phyloP scores from a whole-genome alignment of 2,888 invertebrate species.

The Tetramorium bicarinatum region DNA sequence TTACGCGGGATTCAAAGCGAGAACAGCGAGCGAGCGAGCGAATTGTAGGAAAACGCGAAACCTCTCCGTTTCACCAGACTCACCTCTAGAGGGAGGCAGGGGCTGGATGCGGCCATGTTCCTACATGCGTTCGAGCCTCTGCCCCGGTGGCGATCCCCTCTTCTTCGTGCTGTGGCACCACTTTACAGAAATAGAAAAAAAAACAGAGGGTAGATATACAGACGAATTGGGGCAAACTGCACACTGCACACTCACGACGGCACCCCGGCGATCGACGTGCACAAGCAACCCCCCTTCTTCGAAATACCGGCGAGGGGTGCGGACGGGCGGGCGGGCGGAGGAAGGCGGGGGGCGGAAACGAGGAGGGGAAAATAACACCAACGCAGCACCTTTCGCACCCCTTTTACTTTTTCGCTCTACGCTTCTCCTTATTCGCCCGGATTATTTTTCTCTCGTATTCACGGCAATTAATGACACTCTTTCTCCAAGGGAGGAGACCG shows the following conservation, averaged over 20 bases:
- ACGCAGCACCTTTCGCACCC: slow-evolving; percentile 55
- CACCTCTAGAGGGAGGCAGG: slow-evolving; percentile 87
- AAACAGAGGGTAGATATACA: slow-evolving; percentile 48
- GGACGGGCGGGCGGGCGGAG: slow-evolving; percentile 21
- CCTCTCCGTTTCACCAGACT: slow-evolving; percentile 75
- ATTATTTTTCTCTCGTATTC: slow-evolving; percentile 40
- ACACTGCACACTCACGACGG: slow-evolving; percentile 72
- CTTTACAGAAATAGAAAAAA: slow-evolving; percentile 66
- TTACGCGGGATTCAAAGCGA: background rate
- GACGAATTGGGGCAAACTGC: slow-evolving; percentile 50
- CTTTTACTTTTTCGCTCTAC: slow-evolving; percentile 41
- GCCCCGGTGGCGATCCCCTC: slow-evolving; percentile 84
- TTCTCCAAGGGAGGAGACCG: slow-evolving; percentile 29
- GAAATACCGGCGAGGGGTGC: slow-evolving; percentile 41
- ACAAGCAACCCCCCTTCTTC: slow-evolving; percentile 63
- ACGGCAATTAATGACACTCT: slow-evolving; percentile 28
- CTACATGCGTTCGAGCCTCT: slow-evolving; percentile 86
- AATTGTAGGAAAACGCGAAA: slow-evolving; percentile 19
- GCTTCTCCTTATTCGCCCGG: slow-evolving; percentile 39
- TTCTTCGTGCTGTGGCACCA: slow-evolving; percentile 77
- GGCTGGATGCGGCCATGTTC: slow-evolving; percentile 86
- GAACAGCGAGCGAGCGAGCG: background rate
- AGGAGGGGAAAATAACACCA: slow-evolving; percentile 58
- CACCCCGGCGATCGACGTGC: slow-evolving; percentile 62
- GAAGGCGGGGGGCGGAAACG: slow-evolving; percentile 29